Evolutionary conservation across 2,888 invertebrate genomes (phyloP).

Genomic region (Cephalotes varians): DNA sequence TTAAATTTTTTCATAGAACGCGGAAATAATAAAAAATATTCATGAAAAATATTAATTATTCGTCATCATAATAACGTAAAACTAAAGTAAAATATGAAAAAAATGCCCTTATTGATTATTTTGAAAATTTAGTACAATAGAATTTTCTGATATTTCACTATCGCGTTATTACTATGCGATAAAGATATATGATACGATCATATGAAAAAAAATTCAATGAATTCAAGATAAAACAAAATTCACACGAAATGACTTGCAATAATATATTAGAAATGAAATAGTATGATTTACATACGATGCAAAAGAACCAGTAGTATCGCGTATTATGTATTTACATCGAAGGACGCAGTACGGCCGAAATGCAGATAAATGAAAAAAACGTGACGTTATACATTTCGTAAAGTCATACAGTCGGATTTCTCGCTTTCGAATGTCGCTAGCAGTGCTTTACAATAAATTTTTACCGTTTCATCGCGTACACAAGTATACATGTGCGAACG

Average conservation of each 20-base stretch:
- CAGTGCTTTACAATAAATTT: constrained; percentile 25
- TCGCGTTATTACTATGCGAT: background rate
- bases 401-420: constrained; percentile 8
- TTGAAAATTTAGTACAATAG: background rate
- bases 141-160: background rate
- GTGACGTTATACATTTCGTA: constrained; percentile 35
- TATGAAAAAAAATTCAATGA: background rate
- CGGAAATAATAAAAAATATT: background rate
- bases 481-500: constrained; percentile 21
- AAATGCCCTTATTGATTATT: background rate
- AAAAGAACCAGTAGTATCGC: constrained; percentile 10
- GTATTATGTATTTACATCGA: constrained; percentile 18
- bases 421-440: constrained; percentile 11
- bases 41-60: background rate
- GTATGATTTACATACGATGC: constrained; percentile 7
- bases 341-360: background rate
- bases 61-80: background rate
- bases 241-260: background rate
- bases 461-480: constrained; percentile 1
- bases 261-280: background rate
- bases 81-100: background rate
- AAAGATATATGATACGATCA: no score
- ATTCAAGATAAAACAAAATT: background rate
- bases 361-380: constrained; percentile 27
- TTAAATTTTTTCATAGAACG: background rate